Conservation (phyloP, 2,113 vertebrate species). For the human (Homo sapiens) region DNA sequence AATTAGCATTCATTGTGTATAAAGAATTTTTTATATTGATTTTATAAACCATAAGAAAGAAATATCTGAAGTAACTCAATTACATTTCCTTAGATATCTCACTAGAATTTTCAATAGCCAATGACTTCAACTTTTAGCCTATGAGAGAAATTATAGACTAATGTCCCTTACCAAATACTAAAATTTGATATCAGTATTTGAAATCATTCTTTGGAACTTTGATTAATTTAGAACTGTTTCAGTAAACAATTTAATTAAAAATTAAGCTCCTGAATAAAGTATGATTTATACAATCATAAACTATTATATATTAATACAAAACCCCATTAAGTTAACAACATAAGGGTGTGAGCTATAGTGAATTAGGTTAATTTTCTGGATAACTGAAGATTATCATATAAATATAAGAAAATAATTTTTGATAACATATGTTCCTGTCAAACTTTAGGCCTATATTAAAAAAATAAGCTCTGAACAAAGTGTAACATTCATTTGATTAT, state of each 20-base stretch:
- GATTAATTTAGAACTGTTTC: not conserved
- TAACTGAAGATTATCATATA: not conserved
- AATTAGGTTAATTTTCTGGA: not conserved
- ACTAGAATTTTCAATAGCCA: conserved; percentile 6
- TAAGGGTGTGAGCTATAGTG: not conserved
- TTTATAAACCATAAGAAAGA: not conserved
- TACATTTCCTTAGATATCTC: not conserved
- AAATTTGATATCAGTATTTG: not conserved
- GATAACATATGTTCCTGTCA: not conserved
- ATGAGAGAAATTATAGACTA: not conserved
- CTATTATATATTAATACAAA: not conserved
- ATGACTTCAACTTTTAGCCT: not conserved
- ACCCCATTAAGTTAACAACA: not conserved
- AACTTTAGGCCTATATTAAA: not conserved
- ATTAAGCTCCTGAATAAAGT: not conserved
- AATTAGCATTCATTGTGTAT: not conserved
- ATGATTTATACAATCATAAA: not conserved
- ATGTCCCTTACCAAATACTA: not conserved
- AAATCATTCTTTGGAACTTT: not conserved
- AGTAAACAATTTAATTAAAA: not conserved
- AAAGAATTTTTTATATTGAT: not conserved
- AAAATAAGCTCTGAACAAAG: not conserved
- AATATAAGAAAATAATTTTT: not conserved
- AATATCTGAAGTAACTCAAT: not conserved
- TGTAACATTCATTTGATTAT: not conserved